Base-by-base conservation (phyloP, 2,888 invertebrate species). In the Andrena dorsata region DNA sequence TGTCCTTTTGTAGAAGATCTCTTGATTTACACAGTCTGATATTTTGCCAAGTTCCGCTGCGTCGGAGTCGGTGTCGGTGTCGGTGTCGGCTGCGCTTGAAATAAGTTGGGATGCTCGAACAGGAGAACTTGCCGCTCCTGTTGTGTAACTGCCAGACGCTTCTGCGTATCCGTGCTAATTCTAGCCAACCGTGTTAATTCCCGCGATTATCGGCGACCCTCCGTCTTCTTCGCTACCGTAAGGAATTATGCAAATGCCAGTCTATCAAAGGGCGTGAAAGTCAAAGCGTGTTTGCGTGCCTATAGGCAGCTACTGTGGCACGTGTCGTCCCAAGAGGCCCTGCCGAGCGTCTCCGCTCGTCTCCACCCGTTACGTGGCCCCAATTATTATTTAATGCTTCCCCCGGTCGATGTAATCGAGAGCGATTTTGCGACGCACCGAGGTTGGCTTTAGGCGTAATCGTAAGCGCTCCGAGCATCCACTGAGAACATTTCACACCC, bases 21-120 rank as follows among this genome's bases (percentile, higher is more conserved):
- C 68, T 61, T 80, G 58, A 73, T 82, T 82, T 58, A 53, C 72
- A 53, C 51, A 23, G 35, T 5, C 56, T 53, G 68, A 76, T 76
- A 76, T 82, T 76, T 76, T 61, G 32, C 75, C 74, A 56, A 68
- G 82, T 71, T 63, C n/a, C 68, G 10, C 13, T 4, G 41, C 41
- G 41, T 13, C 41, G 41, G 41, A 41, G 13, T 41, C 41, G 35
- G 10, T 13, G 32, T 5, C 28, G 28, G 28, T n/a, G 30, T 41
- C 41, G 41, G 41, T 41, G 41, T 13, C 65, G 28, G 28, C 13
- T 47, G 49, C 32, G 35, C 47, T 30, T 10, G 65, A 26, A 23
- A n/a, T 41, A 66, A 61, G 20, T 51, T 51, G 23, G 8, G 53
- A 23, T 10, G 26, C 4, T 56, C 53, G 10, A 23, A 23, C 53